Evolutionary conservation across 2,888 invertebrate species (phyloP).

Genomic region (Tenthredo notha): DNA sequence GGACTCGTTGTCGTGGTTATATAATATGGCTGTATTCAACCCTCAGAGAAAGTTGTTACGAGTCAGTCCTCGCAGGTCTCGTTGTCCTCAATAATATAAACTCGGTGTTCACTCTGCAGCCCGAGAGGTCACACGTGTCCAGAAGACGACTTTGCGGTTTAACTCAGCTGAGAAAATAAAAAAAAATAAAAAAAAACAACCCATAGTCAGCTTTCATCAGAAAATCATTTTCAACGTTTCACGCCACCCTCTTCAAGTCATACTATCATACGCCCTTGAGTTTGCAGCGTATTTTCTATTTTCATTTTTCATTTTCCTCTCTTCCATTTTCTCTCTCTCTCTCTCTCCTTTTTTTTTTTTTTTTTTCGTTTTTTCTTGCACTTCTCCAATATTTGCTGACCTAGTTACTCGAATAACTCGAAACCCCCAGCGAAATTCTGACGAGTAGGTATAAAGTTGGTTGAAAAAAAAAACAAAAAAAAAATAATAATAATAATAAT

Average conservation of each 20-base stretch:
- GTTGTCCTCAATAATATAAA: slow-evolving; percentile 30
- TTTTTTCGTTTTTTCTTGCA: background rate
- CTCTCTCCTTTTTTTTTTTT: background rate
- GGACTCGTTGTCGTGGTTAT: slow-evolving; percentile 41
- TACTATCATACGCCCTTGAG: background rate
- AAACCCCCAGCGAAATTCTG: background rate
- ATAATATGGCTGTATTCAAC: background rate
- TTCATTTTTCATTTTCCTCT: background rate
- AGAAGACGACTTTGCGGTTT: background rate
- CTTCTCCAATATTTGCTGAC: slow-evolving; percentile 11
- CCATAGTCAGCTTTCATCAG: background rate
- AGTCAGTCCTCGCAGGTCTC: slow-evolving; percentile 3
- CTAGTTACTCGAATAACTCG: slow-evolving; percentile 34
- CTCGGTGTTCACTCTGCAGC: background rate
- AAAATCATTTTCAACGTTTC: background rate
- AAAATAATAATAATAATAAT: too few species aligned
- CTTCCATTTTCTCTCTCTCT: background rate
- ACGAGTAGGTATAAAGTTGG: background rate
- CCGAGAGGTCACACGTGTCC: slow-evolving; percentile 12
- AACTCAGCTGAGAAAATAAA: background rate
- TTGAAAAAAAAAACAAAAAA: too few species aligned
- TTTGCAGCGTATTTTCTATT: background rate
- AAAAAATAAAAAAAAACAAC: background rate
- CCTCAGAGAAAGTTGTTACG: slow-evolving; percentile 1
- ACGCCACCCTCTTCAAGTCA: background rate